phyloP scores from a whole-genome alignment of 2,113 vertebrate species.

The Plestiodon gilberti region DNA sequence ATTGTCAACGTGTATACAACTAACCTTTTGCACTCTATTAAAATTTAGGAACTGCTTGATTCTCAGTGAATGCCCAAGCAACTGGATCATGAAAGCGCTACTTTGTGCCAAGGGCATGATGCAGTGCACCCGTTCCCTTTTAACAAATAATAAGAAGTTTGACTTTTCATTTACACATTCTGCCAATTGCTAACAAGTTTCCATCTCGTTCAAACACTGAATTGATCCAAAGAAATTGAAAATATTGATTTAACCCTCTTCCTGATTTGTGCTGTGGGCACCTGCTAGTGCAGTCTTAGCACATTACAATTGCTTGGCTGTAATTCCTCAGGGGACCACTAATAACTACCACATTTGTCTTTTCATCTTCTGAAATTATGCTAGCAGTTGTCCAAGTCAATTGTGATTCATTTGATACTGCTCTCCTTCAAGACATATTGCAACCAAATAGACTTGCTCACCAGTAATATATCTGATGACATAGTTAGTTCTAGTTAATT shows the following conservation, averaged over 20 bases:
- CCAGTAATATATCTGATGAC: constrained; percentile 97
- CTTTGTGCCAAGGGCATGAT: constrained; percentile 82
- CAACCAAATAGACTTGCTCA: constrained; percentile 89
- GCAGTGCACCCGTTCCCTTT: constrained; percentile 80
- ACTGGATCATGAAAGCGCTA: constrained; percentile 82
- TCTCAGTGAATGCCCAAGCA: constrained; percentile 77
- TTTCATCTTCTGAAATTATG: constrained; percentile 95
- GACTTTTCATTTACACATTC: constrained; percentile 96
- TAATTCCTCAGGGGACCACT: constrained; percentile 94
- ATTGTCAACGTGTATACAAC: constrained; percentile 74
- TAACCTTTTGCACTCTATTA: constrained; percentile 84
- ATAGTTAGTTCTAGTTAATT: constrained; percentile 97
- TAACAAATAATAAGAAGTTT: constrained; percentile 91
- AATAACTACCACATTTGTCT: constrained; percentile 92
- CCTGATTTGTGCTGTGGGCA: constrained; percentile 89
- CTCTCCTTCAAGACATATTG: constrained; percentile 89
- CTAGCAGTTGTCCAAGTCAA: constrained; percentile 90
- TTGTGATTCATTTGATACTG: constrained; percentile 88
- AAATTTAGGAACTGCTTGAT: constrained; percentile 80
- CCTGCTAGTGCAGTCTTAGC: constrained; percentile 91
- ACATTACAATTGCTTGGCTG: constrained; percentile 90
- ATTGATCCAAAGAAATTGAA: constrained; percentile 99
- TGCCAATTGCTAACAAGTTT: constrained; percentile 92
- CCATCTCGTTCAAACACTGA: constrained; percentile 91
- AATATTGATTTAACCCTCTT: constrained; percentile 99